These are phyloP conservation scores for Hydractinia symbiolongicarpus DNA, from an alignment of 30 jellyfish, hydroid and myxozoan genomes.

Conservation along the genomic window DNA sequence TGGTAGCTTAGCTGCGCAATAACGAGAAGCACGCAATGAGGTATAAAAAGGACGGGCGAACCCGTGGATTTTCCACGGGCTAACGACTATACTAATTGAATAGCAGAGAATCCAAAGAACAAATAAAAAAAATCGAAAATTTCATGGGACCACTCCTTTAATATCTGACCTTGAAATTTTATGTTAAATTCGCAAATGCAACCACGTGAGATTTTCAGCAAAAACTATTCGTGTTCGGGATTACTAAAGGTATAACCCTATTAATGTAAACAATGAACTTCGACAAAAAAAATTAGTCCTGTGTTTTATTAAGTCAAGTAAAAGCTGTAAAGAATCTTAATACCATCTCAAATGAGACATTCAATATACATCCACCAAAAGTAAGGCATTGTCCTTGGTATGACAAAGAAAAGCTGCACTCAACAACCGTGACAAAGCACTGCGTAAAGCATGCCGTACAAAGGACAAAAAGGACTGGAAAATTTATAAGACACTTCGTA, in stretches of 20 bases:
- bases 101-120: too few species aligned
- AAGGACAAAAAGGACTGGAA: not conserved
- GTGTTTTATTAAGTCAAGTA: not conserved
- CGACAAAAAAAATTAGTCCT: not conserved
- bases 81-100: too few species aligned
- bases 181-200: not conserved
- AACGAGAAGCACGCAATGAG: too few species aligned
- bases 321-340: not conserved
- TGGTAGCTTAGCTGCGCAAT: too few species aligned
- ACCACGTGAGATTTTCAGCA: slow-evolving; percentile 18
- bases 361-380: not conserved
- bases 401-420: not conserved
- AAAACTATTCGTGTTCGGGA: slow-evolving; percentile 16
- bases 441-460: not conserved
- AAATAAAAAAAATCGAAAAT: too few species aligned
- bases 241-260: not conserved
- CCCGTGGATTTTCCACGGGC: too few species aligned
- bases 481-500: not conserved
- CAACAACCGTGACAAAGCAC: not conserved
- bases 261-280: not conserved
- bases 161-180: not conserved
- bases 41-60: too few species aligned
- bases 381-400: not conserved
- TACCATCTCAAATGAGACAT: not conserved
- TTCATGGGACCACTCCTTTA: too few species aligned